Evolutionary conservation across 2,797 vertebrate genomes (phyloP).

Genomic region (Trichosurus vulpecula): DNA sequence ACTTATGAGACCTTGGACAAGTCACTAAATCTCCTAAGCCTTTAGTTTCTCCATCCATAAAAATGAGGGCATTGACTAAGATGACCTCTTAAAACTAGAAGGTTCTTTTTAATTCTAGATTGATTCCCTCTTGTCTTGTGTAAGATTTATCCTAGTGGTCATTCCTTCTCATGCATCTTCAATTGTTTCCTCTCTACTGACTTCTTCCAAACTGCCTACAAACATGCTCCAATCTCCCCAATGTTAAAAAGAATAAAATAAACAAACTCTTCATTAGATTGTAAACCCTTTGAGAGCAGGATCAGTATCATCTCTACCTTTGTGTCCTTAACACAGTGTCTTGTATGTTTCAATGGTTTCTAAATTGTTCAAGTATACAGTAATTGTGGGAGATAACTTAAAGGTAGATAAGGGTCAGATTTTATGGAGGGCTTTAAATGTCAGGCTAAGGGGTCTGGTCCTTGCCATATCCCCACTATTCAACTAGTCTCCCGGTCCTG

Average conservation of each 20-base stretch:
- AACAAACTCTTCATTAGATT: not conserved
- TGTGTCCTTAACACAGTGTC: not conserved
- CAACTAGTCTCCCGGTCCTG: not conserved
- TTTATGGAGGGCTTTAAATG: not conserved
- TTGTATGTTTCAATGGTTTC: not conserved
- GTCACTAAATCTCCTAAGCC: not conserved
- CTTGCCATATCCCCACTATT: not conserved
- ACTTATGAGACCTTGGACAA: not conserved
- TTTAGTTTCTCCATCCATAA: not conserved
- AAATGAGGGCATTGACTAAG: not conserved
- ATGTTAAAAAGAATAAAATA: not conserved
- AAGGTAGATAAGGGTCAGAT: not conserved
- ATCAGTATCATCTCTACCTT: not conserved
- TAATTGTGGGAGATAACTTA: not conserved
- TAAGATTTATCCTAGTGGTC: not conserved
- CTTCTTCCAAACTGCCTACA: not conserved
- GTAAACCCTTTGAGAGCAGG: not conserved
- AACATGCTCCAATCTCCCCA: not conserved
- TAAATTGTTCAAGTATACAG: not conserved
- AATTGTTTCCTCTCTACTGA: not conserved
- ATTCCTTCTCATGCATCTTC: not conserved
- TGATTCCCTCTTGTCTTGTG: not conserved
- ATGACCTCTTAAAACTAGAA: not conserved
- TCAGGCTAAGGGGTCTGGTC: not conserved
- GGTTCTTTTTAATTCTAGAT: not conserved